Conservation (phyloP, 92 coral and sea anemone species). For the Muricea muricata region DNA sequence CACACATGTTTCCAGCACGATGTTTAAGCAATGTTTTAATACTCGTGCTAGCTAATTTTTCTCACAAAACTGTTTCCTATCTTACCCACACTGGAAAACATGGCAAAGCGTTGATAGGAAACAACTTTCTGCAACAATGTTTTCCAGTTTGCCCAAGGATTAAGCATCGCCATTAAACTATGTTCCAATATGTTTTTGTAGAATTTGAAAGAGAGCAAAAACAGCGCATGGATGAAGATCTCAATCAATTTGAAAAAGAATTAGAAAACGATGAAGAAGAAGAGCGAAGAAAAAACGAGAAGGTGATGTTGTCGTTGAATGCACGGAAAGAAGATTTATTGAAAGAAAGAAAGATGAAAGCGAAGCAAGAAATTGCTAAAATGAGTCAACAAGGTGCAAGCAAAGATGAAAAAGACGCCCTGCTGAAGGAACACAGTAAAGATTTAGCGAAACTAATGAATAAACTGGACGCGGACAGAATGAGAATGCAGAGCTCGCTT, state of each 20-base stretch:
- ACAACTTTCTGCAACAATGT: too few relatives aligned
- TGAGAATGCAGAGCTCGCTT: slow-evolving; percentile 99
- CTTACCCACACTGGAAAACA: too few relatives aligned
- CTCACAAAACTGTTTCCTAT: too few relatives aligned
- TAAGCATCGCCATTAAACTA: too few relatives aligned
- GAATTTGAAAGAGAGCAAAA: slow-evolving; percentile 64
- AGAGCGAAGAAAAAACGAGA: slow-evolving; percentile 95
- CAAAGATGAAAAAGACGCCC: slow-evolving; percentile 88
- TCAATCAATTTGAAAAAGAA: slow-evolving; percentile 73
- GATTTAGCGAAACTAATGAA: slow-evolving; percentile 97
- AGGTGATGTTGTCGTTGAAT: slow-evolving; percentile 86
- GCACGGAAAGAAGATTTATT: slow-evolving; percentile 94
- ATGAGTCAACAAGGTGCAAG: slow-evolving; percentile 89
- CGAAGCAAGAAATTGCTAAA: slow-evolving; percentile 90
- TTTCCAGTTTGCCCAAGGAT: too few relatives aligned
- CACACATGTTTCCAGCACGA: too few relatives aligned
- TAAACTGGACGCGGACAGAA: slow-evolving; percentile 98
- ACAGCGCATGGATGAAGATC: slow-evolving; percentile 69
- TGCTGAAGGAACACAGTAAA: slow-evolving; percentile 95
- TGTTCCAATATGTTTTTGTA: not conserved
- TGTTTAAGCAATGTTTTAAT: too few relatives aligned
- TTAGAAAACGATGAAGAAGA: slow-evolving; percentile 79
- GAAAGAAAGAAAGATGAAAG: slow-evolving; percentile 92
- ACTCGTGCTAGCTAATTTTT: too few relatives aligned
- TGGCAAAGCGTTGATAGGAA: too few relatives aligned